phyloP scores from a whole-genome alignment of 2,888 invertebrate genomes.

The Shargacucullia verbasci region DNA sequence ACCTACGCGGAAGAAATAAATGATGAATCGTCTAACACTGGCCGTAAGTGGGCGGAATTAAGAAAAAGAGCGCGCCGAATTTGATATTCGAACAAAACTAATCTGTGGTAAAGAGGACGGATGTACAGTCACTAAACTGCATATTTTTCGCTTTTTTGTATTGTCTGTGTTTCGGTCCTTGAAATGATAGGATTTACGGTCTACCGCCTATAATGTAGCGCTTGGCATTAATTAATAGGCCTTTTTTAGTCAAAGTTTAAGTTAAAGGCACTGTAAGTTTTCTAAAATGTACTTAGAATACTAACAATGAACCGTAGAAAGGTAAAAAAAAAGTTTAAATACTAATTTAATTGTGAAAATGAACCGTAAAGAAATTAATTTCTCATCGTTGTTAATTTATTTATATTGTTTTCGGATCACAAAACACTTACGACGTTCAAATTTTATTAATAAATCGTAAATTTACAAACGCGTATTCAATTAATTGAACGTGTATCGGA shows the following conservation, averaged over 20 bases:
- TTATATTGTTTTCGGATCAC: constrained; percentile 4
- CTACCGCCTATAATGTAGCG: constrained; percentile 49
- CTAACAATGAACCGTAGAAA: no score
- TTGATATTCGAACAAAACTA: constrained; percentile 31
- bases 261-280: no score
- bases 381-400: no score
- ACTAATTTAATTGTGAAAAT: no score
- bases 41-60: constrained; percentile 7
- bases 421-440: constrained; percentile 29
- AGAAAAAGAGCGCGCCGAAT: constrained; percentile 34
- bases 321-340: no score
- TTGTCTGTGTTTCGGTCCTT: constrained; percentile 52
- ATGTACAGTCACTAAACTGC: constrained; percentile 46
- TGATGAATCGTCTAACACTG: not conserved
- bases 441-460: constrained; percentile 9
- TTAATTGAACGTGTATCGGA: constrained; percentile 45
- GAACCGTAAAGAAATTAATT: no score
- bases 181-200: constrained; percentile 67
- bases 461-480: constrained; percentile 15
- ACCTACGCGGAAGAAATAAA: not conserved
- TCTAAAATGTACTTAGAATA: no score
- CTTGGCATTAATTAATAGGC: constrained; percentile 37
- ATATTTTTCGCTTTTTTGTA: constrained; percentile 45
- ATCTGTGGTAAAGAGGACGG: constrained; percentile 44
- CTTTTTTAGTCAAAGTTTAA: constrained; percentile 6